Evolutionary conservation across 1,140 invertebrate genomes (phyloP), one percentile per base, ranked within the genome.

Genomic region (Homalodisca vitripennis): DNA sequence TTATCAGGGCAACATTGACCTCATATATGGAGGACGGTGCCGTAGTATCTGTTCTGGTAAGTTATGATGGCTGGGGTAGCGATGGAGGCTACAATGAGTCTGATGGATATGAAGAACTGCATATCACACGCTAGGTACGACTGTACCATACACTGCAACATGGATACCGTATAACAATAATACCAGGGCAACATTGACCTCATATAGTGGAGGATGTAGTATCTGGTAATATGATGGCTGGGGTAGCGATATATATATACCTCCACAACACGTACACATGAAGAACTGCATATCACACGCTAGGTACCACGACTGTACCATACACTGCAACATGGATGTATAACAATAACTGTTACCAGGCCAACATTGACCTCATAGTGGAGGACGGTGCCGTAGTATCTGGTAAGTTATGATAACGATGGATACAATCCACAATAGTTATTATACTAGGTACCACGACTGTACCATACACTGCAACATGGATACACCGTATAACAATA

Each of bases 301-400:
- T 13, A 85, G 69, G 62, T 85, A 85, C 84, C 84, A 86, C 0
- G 83, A 75, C 66, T 84, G 82, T n/a, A 77, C 76, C 34, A 85
- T 75, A 70, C 84, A 86, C 84, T 86, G 75, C 13, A 81, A n/a
- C n/a, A n/a, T n/a, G n/a, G n/a, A n/a, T n/a, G n/a, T n/a, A n/a
- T n/a, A n/a, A n/a, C n/a, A n/a, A n/a, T n/a, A n/a, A n/a, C n/a
- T n/a, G n/a, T n/a, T n/a, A n/a, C n/a, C n/a, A n/a, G n/a, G n/a
- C n/a, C 77, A 75, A 79, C 63, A 77, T 75, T 6, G 78, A 67
- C 66, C 63, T 63, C 14, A 64, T 62, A 67, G 30, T 67, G 63
- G 10, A 68, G 63, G 12, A 71, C 55, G 26, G 60, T 47, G 20
- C 68, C 68, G 24, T 60, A 75, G 66, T 31, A 71, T 47, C 20